Conservation (phyloP, 2,113 vertebrate species). For the Ceyx margarethae region DNA sequence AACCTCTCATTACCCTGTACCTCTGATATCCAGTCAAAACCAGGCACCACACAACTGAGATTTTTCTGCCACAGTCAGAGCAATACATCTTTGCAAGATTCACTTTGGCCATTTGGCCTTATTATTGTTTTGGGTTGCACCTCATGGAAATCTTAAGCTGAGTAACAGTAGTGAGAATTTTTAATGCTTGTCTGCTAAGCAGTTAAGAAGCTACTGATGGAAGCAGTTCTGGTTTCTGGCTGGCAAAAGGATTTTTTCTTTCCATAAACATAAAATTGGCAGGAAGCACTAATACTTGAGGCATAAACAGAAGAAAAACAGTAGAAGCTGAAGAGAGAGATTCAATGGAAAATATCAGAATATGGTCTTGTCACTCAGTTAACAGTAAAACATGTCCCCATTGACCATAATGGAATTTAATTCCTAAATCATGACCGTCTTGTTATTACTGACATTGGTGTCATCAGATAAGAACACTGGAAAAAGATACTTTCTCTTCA, state of each 20-base stretch:
- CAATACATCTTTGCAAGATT: not conserved
- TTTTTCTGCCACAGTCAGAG: not conserved
- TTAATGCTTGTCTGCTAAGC: not conserved
- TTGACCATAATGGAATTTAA: not conserved
- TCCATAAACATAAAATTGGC: not conserved
- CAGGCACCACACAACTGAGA: not conserved
- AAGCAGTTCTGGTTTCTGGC: not conserved
- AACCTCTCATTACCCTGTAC: not conserved
- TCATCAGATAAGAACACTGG: not conserved
- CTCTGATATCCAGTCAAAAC: not conserved
- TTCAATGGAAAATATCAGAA: not conserved
- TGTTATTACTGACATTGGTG: not conserved
- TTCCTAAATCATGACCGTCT: not conserved
- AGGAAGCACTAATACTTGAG: not conserved
- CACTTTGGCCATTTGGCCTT: not conserved
- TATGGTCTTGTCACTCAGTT: not conserved
- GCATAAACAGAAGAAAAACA: not conserved
- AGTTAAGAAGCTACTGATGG: not conserved
- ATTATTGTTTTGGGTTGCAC: not conserved
- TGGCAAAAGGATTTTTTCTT: not conserved
- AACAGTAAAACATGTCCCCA: not conserved
- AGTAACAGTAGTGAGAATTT: not conserved
- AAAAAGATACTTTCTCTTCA: not conserved
- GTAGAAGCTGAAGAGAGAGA: not conserved
- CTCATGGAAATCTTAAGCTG: not conserved